Percentiles rank a stretch among this genome's conserved stretches.
Conservation (phyloP, 1,140 invertebrate species). For the Theocolax elegans region DNA sequence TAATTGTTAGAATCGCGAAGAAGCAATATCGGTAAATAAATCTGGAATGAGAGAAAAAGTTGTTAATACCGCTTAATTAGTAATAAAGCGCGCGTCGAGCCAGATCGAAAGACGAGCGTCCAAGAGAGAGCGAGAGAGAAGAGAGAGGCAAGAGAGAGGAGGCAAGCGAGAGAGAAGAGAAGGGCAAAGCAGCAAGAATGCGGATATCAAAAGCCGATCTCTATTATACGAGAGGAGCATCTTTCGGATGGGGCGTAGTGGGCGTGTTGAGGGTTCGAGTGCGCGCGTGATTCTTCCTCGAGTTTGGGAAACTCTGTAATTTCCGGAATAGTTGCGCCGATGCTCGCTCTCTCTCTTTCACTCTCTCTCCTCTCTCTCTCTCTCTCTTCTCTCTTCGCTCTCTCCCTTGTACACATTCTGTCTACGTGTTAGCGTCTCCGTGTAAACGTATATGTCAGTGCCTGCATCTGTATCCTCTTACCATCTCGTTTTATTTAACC, state of each 20-base stretch:
- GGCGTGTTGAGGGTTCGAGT: constrained; percentile 26
- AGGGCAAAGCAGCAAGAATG: constrained; percentile 36
- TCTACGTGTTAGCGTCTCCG: too few species aligned
- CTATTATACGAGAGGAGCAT: constrained; percentile 38
- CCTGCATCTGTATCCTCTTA: not conserved
- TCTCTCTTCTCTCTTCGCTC: too few species aligned
- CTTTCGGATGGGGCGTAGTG: constrained; percentile 33
- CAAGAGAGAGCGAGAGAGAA: constrained; percentile 42
- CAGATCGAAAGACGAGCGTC: too few species aligned
- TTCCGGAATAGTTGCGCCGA: constrained; percentile 33
- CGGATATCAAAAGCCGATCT: constrained; percentile 42
- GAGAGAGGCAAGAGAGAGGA: too few species aligned
- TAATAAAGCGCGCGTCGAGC: not conserved
- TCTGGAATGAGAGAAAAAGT: too few species aligned
- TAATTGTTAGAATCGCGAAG: too few species aligned
- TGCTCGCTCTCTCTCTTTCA: too few species aligned
- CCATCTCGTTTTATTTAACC: constrained; percentile 26
- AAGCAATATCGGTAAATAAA: too few species aligned
- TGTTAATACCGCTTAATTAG: constrained; percentile 35
- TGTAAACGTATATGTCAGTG: too few species aligned
- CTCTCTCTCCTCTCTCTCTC: too few species aligned
- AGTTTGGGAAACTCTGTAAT: constrained; percentile 41
- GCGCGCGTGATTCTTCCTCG: constrained; percentile 23
- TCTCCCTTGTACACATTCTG: too few species aligned
- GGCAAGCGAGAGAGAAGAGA: constrained; percentile 27